Evolutionary conservation across 2,113 vertebrate genomes (phyloP), one percentile per base, ranked within the genome.

Genomic region (Illadopsis cleaveri): DNA sequence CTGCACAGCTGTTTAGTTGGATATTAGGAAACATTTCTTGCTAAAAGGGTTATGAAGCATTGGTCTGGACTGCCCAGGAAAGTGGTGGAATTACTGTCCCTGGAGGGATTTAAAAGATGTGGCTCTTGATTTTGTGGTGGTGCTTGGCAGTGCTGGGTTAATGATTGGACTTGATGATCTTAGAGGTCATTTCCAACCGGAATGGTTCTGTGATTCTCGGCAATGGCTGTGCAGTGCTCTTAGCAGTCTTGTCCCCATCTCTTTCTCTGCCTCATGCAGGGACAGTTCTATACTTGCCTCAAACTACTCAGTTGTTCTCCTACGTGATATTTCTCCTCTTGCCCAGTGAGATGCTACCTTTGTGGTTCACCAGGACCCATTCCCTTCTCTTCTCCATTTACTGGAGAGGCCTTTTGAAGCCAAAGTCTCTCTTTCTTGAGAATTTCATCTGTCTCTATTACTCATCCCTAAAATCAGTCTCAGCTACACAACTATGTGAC

Each of bases 401-500:
- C 58, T 7, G 4, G 45, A 84, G 77, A 48, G 27, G 69, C 50
- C 62, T 72, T 91, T 83, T 69, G 71, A 88, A 95, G 62, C 21
- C 48, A 23, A 50, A 37, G 33, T 82, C 27, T 64, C 69, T 65
- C 15, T 54, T 94, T 66, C 69, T 88, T 31, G 35, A 82, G 50
- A 76, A 22, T 76, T 82, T 91, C 47, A 48, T 94, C 76, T 64
- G 71, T 61, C 45, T 89, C 31, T 85, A 13, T 65, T 85, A 10
- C 69, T 88, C 11, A 6, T 77, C 47, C 66, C 71, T 72, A 42
- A 54, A 94, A 35, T 66, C 16, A 3, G 53, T 78, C 82, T 80
- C 84, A 54, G 47, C 82, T 66, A 16, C 3, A 27, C 60, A 0
- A 0, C 75, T 70, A 89, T 70, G 76, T 96, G 87, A 93, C 71